These are phyloP conservation scores for Nasalis larvatus DNA, from an alignment of 2,113 vertebrate species.

Conservation along the genomic window DNA sequence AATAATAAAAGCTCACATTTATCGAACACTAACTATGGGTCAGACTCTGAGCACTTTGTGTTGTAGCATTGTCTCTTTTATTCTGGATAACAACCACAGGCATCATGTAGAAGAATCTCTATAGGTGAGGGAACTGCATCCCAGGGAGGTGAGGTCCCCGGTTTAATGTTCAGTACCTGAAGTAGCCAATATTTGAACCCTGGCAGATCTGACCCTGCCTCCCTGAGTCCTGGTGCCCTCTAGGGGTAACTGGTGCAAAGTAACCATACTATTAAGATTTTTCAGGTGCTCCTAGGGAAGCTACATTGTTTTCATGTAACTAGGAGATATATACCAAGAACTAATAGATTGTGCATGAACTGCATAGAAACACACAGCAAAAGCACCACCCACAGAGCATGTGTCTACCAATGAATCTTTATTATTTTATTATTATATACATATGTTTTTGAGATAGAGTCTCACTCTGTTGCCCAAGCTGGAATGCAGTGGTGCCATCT, in stretches of 20 bases:
- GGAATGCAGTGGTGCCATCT: too few species aligned
- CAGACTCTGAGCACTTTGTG: background rate
- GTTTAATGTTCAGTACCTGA: background rate
- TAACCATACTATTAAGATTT: background rate
- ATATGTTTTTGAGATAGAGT: too few species aligned
- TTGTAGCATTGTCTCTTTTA: background rate
- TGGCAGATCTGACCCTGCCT: background rate
- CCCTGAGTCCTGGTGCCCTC: background rate
- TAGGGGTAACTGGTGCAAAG: background rate
- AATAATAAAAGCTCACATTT: slow-evolving; percentile 71
- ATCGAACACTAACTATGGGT: slow-evolving; percentile 53
- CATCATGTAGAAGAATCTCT: background rate
- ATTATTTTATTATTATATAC: too few species aligned
- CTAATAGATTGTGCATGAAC: background rate
- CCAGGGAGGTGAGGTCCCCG: background rate
- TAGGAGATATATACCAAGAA: background rate
- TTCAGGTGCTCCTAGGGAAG: background rate
- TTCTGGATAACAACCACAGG: background rate
- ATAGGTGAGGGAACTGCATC: background rate
- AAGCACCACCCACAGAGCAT: background rate
- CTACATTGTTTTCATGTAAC: background rate
- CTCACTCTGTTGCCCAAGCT: too few species aligned
- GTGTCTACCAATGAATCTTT: background rate
- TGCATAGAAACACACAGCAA: background rate
- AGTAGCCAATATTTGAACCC: background rate